phyloP scores from a whole-genome alignment of 2,113 vertebrate species.

The Aptenodytes forsteri region DNA sequence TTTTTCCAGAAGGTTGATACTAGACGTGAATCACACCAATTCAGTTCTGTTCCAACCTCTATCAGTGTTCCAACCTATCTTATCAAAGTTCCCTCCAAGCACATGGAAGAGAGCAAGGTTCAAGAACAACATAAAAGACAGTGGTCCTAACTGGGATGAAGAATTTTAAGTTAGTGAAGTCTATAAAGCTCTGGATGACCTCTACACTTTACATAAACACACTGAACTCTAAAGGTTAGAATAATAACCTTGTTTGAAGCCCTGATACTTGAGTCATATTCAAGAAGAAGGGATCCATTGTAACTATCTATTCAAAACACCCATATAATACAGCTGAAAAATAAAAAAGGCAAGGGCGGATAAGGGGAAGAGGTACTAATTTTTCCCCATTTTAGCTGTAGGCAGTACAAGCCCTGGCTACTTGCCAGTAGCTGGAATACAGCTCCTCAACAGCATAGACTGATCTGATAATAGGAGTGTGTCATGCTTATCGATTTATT shows the following conservation, averaged over 20 bases:
- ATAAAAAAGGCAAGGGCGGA: neutral
- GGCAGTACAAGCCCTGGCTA: neutral
- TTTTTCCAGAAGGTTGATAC: neutral
- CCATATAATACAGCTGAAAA: neutral
- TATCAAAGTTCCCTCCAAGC: neutral
- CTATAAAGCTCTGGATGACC: neutral
- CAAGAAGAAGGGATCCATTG: constrained; percentile 5
- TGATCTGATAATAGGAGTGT: neutral
- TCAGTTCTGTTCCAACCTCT: neutral
- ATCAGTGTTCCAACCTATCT: neutral
- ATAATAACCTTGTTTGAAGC: neutral
- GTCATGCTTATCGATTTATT: too few relatives aligned
- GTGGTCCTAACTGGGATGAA: neutral
- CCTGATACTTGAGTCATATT: neutral
- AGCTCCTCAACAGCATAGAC: neutral
- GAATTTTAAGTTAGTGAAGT: neutral
- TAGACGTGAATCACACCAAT: neutral
- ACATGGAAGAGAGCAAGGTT: neutral
- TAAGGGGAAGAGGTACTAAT: neutral
- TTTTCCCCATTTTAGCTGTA: neutral
- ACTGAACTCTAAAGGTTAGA: constrained; percentile 24
- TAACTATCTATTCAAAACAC: neutral
- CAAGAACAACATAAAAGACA: neutral
- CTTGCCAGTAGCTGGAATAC: neutral
- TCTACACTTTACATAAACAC: constrained; percentile 10